Conservation (phyloP, 1,140 invertebrate genomes). For the Dolichoris vasculosae region DNA sequence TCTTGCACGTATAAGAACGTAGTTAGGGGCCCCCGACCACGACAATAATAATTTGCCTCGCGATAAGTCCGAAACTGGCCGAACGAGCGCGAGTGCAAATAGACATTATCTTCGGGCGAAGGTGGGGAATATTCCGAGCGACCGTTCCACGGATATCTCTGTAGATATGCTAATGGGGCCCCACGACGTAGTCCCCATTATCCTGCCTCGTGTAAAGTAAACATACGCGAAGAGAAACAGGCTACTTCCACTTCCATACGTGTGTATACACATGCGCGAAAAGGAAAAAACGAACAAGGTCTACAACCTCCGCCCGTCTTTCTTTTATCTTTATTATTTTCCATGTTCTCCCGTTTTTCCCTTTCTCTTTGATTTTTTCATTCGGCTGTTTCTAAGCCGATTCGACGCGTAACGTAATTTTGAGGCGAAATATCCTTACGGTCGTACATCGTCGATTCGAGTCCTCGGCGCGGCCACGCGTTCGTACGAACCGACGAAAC, state of each 20-base stretch:
- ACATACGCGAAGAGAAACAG: neutral
- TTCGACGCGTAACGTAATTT: neutral
- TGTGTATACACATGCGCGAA: neutral
- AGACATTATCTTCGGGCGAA: slow-evolving; percentile 1
- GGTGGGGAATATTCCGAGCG: neutral
- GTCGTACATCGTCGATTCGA: slow-evolving; percentile 22
- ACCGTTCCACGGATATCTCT: slow-evolving; percentile 46
- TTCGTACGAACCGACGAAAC: neutral
- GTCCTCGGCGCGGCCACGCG: neutral
- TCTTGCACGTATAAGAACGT: no score
- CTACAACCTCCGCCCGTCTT: slow-evolving; percentile 14
- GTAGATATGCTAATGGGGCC: slow-evolving; percentile 54
- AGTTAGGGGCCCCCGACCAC: neutral
- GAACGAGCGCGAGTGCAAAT: neutral
- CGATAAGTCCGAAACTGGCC: slow-evolving; percentile 37
- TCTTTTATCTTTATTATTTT: slow-evolving; percentile 38
- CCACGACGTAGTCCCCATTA: slow-evolving; percentile 26
- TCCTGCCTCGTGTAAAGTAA: slow-evolving; percentile 34
- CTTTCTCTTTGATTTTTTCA: neutral
- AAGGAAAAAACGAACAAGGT: slow-evolving; percentile 6
- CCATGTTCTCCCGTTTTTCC: neutral
- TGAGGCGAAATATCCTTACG: neutral
- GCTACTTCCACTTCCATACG: neutral
- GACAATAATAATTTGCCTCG: slow-evolving; percentile 22
- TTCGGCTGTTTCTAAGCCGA: neutral